Conservation (phyloP, 2,797 vertebrate species). For the Arremon brunneinucha region DNA sequence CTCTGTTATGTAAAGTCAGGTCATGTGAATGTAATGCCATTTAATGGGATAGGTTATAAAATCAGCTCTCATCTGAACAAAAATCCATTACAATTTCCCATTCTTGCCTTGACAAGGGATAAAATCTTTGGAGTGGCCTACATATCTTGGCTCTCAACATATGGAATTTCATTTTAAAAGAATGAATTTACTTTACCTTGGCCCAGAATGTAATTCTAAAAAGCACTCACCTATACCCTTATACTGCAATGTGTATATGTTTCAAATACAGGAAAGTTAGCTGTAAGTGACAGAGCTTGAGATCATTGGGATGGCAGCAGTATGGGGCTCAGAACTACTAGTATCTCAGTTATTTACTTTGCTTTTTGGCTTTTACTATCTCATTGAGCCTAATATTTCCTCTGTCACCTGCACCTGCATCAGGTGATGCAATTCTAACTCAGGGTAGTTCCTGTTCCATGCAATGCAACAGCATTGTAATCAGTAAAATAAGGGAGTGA, state of each 20-base stretch:
- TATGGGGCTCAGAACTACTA: not conserved
- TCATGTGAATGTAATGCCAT: constrained; percentile 9
- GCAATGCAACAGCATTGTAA: not conserved
- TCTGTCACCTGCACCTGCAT: not conserved
- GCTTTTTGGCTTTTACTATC: not conserved
- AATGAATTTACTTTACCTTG: not conserved
- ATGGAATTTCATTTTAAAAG: not conserved
- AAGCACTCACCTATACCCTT: not conserved
- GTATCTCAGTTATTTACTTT: not conserved
- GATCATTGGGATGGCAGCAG: not conserved
- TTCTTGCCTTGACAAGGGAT: not conserved
- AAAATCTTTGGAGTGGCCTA: not conserved
- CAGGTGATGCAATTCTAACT: not conserved
- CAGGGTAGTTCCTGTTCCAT: not conserved
- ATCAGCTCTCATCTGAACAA: constrained; percentile 6
- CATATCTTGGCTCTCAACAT: not conserved
- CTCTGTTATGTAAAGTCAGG: constrained; percentile 16
- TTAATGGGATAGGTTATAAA: constrained; percentile 36
- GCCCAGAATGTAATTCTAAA: not conserved
- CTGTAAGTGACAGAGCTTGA: not conserved
- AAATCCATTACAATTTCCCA: not conserved
- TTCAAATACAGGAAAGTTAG: not conserved
- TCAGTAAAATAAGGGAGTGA: not conserved
- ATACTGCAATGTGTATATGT: not conserved
- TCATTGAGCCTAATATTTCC: not conserved